Evolutionary conservation across 1,140 invertebrate genomes (phyloP), one percentile per base, ranked within the genome.

Genomic region (Bombus polaris): DNA sequence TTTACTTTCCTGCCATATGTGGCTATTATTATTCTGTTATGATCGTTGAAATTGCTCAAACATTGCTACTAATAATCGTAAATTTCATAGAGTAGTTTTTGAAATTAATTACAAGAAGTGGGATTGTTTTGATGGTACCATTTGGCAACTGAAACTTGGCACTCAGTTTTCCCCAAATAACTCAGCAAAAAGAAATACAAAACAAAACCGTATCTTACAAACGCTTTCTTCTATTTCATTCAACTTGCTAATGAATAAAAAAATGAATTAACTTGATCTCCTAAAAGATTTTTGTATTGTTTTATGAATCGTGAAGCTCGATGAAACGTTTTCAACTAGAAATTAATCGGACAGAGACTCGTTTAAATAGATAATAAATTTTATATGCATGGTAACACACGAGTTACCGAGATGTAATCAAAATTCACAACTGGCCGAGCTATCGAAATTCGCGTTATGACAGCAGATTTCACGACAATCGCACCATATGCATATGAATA

Each of bases 401-500:
- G 28, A 47, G 28, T 77, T 68, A 57, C 28, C 37, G 62, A 66
- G 47, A 32, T n/a, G 28, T 32, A 65, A 77, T 83, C 44, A 83
- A 68, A 83, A 83, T 83, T 83, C 81, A 83, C 44, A 73, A 83
- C 35, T 44, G 72, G 75, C 75, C 12, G 72, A 39, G 42, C 42
- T n/a, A 83, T 76, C n/a, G 59, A 66, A 76, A 47, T 32, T 66
- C 42, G 22, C 59, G 62, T 83, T 82, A 39, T 65, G 71, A 75
- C 53, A 57, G 57, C 53, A 82, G 81, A 75, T 75, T 75, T 75
- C 57, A n/a, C 44, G 32, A 75, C 81, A 65, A 83, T 75, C 72
- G 42, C n/a, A 13, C 42, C 57, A 35, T 72, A 62, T 42, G 53
- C 53, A 70, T 74, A 62, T 62, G 80, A 81, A 81, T 73, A 81